Conservation (phyloP, 2,797 vertebrate genomes). For the Sebastes flavidus region DNA sequence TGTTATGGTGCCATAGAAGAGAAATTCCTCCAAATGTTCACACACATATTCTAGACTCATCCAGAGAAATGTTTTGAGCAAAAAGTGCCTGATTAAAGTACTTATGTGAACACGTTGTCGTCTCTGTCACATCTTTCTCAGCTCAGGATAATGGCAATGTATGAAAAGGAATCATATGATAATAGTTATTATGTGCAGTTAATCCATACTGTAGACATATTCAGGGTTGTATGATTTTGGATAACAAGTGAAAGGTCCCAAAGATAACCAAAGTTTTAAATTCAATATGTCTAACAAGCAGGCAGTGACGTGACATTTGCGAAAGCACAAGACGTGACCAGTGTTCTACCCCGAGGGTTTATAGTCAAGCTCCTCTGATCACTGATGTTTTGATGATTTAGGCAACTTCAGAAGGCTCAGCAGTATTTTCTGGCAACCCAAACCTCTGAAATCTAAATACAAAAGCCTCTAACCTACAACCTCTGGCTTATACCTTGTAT, state of each 20-base stretch:
- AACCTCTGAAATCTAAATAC: not conserved
- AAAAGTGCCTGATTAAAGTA: conserved; percentile 86
- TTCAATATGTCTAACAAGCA: not conserved
- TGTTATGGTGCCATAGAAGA: conserved; percentile 42
- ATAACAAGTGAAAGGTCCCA: not conserved
- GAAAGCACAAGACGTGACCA: not conserved
- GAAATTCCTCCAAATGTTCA: conserved; percentile 43
- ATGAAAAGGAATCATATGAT: not conserved
- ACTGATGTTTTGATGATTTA: conserved; percentile 2
- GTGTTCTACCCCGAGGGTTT: not conserved
- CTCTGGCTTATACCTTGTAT: not conserved
- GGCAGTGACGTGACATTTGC: not conserved
- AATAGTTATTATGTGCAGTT: not conserved
- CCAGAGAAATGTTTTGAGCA: conserved; percentile 67
- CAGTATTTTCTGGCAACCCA: not conserved
- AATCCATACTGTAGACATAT: not conserved
- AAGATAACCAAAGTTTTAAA: not conserved
- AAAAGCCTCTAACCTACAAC: not conserved
- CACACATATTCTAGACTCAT: conserved; percentile 41
- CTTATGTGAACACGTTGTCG: conserved; percentile 59
- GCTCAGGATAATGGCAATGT: not conserved
- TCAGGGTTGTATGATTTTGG: not conserved
- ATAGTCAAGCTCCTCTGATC: not conserved
- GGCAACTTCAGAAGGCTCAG: not conserved
- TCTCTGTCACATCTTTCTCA: conserved; percentile 26